Evolutionary conservation across 2,888 invertebrate genomes (phyloP), one percentile per base, ranked within the genome.

Genomic region (Spodoptera littoralis): DNA sequence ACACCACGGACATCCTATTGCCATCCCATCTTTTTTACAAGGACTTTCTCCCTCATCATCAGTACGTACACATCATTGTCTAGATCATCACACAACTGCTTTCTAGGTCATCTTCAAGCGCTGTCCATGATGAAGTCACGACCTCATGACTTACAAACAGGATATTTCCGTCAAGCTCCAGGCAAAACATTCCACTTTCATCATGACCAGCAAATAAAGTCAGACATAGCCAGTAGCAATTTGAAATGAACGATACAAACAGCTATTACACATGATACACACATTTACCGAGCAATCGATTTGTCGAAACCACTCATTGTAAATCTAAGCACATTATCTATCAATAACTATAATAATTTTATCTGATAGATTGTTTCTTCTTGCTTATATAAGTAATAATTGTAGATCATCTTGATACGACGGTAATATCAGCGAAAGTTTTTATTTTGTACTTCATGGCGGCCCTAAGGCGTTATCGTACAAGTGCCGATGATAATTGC

Each of bases 371-470:
- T 79, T 65, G 57, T 60, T 66, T 56, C 65, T 60, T 68, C 47
- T 70, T 12, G 43, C 65, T 79, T 80, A 76, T 59, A 59, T 76
- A 80, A 79, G 36, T 36, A 36, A 36, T 36, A 36, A 36, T 36
- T 36, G 36, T 36, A 36, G 36, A 36, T 36, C 36, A 36, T 36
- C 36, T 36, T 36, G 36, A 36, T 36, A 36, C 6, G 58, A 11
- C 5, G 30, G 59, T 60, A 47, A 70, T 77, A 70, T 68, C 58
- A 80, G 79, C 76, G 79, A 79, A 79, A 79, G 79, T 79, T 72
- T 53, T 11, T 4, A 6, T 49, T 52, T 70, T 68, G 69, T 66
- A 63, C 60, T 63, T 63, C 60, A 70, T 76, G 52, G 43, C 24
- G 54, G 67, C 78, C 80, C 60, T 62, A 61, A 55, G 80, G 80